Base-by-base conservation (phyloP, 2,888 invertebrate species). In the Erannis defoliaria region DNA sequence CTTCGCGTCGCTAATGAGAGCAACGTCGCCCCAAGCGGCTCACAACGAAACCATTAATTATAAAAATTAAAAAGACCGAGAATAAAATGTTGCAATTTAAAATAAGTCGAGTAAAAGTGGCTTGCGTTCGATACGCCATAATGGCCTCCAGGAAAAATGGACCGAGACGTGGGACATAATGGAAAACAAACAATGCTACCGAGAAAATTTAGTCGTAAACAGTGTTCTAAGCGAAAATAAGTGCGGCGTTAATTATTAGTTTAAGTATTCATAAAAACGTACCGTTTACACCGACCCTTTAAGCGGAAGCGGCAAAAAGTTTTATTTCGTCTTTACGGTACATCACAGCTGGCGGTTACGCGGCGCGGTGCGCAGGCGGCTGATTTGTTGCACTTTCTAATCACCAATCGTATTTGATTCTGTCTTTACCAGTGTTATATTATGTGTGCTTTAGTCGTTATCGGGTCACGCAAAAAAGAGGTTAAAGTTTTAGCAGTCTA, bases 181-280 rank as follows among this genome's bases (percentile, higher is more conserved):
- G 73, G 77, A 81, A 81, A 81, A 83, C 82, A 84, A 85, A 88
- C 85, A 86, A 80, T 84, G 76, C 77, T 73, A 77, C 79, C 76
- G 70, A 82, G 83, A 80, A 83, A 85, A 85, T 81, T 78, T 77
- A 78, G 81, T 84, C 82, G 80, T 86, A 84, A 86, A 86, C 82
- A 82, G 74, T 74, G 82, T 84, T 82, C 82, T 84, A 84, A 84
- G 83, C 82, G 82, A 76, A 80, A 82, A 82, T 84, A 82, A 84
- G 82, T 85, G 84, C 76, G 74, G 80, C 79, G 86, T 85, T 88
- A 87, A 88, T 88, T 88, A 87, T 88, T 88, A 87, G 82, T 85
- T 88, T 86, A 84, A 85, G 85, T 86, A 84, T 87, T 83, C 85
- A 87, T 86, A 87, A 86, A 86, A 85, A 78, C 74, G 74, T 71